Evolutionary conservation across 2,113 vertebrate genomes (phyloP), one percentile per base, ranked within the genome.

Genomic region (Pseudopipra pipra): DNA sequence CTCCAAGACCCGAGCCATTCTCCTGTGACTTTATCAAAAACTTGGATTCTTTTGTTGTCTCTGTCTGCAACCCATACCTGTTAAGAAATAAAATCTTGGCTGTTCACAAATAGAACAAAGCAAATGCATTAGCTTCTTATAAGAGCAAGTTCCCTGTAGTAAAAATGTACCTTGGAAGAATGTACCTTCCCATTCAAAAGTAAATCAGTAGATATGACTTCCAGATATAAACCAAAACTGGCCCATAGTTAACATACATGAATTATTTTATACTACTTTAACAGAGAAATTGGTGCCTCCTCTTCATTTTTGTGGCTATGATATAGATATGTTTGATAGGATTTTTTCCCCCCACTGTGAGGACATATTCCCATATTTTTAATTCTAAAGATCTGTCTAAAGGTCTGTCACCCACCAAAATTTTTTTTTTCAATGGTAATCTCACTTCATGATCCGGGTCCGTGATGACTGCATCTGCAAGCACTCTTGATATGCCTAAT

Each of bases 11-110:
- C 99, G 33, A 99, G 95, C 99, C 99, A 99, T 62, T 99, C 99
- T n/a, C 99, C 99, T 0, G 99, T 99, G 72, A 96, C 61, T 68
- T 98, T 99, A 96, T 99, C 99, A 96, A 99, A 99, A 49, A 98
- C 99, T 78, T 99, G 99, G 91, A 99, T 98, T 92, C 99, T 98
- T 95, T 98, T 99, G 96, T 99, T 99, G 49, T 97, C 99, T 96
- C 99, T 94, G 95, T 99, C 99, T 16, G 99, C 99, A 95, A 99
- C 99, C 99, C 99, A 99, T 7, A 99, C 98, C 99, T 99, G 83
- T 87, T 65, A 43, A 90, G 90, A 61, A 59, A 30, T 92, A 80
- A 89, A 59, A 59, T 77, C 23, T 27, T 1, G 11, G 22, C 33
- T 78, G 33, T 41, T 81, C 55, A 67, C 41, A 86, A 89, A 83